phyloP scores from a whole-genome alignment of 2,888 invertebrate genomes.

The Gerris lacustris region DNA sequence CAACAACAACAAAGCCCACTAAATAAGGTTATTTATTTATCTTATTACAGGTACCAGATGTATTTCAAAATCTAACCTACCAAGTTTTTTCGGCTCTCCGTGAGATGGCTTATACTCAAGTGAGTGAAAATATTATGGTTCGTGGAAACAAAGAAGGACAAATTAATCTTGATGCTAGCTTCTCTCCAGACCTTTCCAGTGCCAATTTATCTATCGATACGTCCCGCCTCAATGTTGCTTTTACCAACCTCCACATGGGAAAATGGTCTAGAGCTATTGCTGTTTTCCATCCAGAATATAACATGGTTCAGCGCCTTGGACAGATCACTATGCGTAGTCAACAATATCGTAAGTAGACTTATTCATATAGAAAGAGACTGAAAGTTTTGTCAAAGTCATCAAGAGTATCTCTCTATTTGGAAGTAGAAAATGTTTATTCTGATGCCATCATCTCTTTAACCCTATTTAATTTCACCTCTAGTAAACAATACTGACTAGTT shows the following conservation, averaged over 20 bases:
- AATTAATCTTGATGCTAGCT: conserved; percentile 41
- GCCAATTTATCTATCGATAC: conserved; percentile 42
- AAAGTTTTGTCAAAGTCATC: too few relatives aligned
- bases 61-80: conserved; percentile 40
- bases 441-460: too few relatives aligned
- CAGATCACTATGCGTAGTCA: conserved; percentile 39
- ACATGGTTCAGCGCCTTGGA: conserved; percentile 34
- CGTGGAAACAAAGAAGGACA: conserved; percentile 36
- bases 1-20: too few relatives aligned
- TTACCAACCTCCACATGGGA: conserved; percentile 41
- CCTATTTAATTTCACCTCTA: too few relatives aligned
- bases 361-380: background rate
- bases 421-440: too few relatives aligned
- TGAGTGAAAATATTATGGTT: conserved; percentile 42
- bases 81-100: conserved; percentile 40
- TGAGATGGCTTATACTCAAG: conserved; percentile 41
- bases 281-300: conserved; percentile 43
- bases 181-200: conserved; percentile 39
- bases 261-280: conserved; percentile 37
- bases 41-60: conserved; percentile 35
- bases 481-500: too few relatives aligned
- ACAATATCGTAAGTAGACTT: conserved; percentile 44
- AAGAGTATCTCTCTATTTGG: too few relatives aligned
- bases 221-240: conserved; percentile 36
- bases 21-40: too few relatives aligned